Evolutionary conservation across 2,888 invertebrate species (phyloP), one percentile per base, ranked within the genome.

Genomic region (Agrilus biguttatus): DNA sequence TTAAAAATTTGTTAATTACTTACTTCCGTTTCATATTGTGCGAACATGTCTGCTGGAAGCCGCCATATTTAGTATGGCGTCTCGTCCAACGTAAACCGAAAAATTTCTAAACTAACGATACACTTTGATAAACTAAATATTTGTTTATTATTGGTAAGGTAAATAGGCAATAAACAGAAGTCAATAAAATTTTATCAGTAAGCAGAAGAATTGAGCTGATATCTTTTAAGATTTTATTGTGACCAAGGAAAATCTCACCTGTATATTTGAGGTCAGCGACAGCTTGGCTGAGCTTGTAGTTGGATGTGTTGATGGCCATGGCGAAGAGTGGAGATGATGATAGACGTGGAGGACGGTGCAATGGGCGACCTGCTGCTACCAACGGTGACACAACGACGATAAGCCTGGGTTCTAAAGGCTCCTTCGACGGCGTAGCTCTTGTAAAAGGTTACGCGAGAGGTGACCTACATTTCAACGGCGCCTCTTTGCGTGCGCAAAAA

Each of bases 221-320:
- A 7, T 23, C 3, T 10, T 14, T 35, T 10, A 28, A 45, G 10
- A 28, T 32, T 23, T 5, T 8, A 38, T 14, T 14, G 14, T 38
- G n/a, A n/a, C n/a, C n/a, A 40, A 8, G 33, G 10, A 34, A 32
- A 40, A 40, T 57, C 65, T 63, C 49, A 66, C 66, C 66, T 53
- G 59, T 58, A 52, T 56, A 63, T 44, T 62, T 60, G 38, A 63
- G 55, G 47, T 58, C 57, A 35, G 56, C 62, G 33, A 54, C 53
- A 41, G 58, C 55, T 17, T 62, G 55, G 53, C 57, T 60, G 37
- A 66, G 55, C 50, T 65, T 65, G 51, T 59, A 64, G 50, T 63
- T 63, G 45, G 61, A 61, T 37, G 59, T 56, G 50, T 62, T 63
- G 43, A 46, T 47, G 47, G 63, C 60, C 63, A 64, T 65, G 49